These are phyloP conservation scores for Sebastes steindachneri DNA, from an alignment of 2,797 vertebrate genomes.

Conservation along the genomic window DNA sequence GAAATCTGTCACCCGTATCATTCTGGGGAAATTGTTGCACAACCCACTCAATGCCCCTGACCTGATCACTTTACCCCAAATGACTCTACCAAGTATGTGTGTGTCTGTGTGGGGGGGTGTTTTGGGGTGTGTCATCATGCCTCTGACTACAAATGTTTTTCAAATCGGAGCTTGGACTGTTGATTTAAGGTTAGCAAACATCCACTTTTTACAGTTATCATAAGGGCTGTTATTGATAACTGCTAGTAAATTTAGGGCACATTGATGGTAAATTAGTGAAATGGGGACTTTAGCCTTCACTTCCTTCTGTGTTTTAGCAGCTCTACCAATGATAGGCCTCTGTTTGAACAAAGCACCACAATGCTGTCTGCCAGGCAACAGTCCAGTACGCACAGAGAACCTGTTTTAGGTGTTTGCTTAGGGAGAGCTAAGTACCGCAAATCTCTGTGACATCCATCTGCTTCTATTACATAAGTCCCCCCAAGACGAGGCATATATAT, in stretches of 20 bases:
- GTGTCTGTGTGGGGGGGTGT: constrained; percentile 15
- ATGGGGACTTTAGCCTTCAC: constrained; percentile 18
- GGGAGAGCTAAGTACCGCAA: constrained; percentile 61
- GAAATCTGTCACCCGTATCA: constrained; percentile 53
- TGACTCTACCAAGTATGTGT: constrained; percentile 54
- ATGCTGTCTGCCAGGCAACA: constrained; percentile 45
- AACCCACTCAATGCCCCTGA: constrained; percentile 54
- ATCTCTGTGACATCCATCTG: constrained; percentile 72
- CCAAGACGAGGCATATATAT: constrained; percentile 26
- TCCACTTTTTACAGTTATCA: not conserved
- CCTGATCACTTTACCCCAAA: constrained; percentile 55
- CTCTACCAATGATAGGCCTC: constrained; percentile 21
- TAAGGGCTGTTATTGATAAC: not conserved
- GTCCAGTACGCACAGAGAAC: constrained; percentile 56
- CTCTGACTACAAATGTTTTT: constrained; percentile 48
- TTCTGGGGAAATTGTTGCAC: constrained; percentile 58
- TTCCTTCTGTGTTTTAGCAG: constrained; percentile 26
- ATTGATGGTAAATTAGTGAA: constrained; percentile 8
- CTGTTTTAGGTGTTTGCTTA: constrained; percentile 75
- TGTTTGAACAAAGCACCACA: constrained; percentile 46
- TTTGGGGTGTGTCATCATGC: constrained; percentile 44
- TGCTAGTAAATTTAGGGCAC: constrained; percentile 4
- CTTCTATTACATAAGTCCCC: constrained; percentile 67
- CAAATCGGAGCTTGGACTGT: constrained; percentile 30
- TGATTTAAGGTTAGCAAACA: constrained; percentile 12